Percentiles rank a stretch among this genome's conserved stretches.
These are phyloP conservation scores for Trogon melanurus DNA, from an alignment of 2,113 vertebrate species.

Conservation along the genomic window DNA sequence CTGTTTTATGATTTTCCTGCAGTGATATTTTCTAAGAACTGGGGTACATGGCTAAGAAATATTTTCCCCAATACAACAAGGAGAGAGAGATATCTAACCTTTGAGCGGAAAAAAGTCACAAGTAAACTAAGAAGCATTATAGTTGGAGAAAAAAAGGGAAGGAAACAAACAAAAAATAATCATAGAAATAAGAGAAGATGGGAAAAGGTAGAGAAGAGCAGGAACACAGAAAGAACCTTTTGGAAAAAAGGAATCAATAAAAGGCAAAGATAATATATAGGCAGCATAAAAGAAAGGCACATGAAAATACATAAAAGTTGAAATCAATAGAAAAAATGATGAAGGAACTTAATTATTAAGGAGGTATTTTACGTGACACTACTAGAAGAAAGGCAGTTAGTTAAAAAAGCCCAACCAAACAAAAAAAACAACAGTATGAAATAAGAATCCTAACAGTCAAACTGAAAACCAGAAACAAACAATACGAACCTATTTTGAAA, in stretches of 20 bases:
- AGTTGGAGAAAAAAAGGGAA: background rate
- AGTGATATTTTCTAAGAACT: slow-evolving; percentile 57
- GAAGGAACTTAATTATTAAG: background rate
- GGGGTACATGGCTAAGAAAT: background rate
- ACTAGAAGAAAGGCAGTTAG: background rate
- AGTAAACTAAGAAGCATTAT: background rate
- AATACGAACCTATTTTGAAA: background rate
- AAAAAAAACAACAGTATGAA: background rate
- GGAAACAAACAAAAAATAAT: background rate
- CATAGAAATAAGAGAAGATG: background rate
- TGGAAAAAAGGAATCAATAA: background rate
- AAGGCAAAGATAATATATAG: background rate
- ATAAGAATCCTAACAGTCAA: background rate
- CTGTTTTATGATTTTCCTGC: slow-evolving; percentile 23
- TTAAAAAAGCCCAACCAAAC: background rate
- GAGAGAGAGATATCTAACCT: background rate
- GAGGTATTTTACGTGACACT: background rate
- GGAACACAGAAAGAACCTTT: background rate
- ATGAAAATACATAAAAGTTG: background rate
- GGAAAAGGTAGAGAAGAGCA: background rate
- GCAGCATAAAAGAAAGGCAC: background rate
- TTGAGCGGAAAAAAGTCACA: background rate
- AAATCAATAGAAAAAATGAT: background rate
- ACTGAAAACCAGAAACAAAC: background rate
- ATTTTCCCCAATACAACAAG: background rate